Conservation (phyloP, 2,113 vertebrate genomes). For the Sturnus vulgaris region DNA sequence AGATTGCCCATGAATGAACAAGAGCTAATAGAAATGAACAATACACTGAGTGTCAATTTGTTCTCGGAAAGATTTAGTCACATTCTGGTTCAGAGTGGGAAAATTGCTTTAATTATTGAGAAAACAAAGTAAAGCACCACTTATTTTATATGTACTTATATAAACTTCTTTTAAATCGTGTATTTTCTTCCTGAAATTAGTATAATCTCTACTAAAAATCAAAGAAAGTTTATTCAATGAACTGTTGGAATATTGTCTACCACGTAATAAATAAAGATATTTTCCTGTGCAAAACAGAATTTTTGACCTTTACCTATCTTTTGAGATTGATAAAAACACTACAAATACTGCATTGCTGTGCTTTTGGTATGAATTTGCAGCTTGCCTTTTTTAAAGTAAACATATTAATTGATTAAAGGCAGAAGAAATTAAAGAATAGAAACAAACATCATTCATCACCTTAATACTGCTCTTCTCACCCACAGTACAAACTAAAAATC, state of each 20-base stretch:
- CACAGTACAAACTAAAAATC: background rate
- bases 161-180: background rate
- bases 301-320: background rate
- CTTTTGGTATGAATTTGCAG: background rate
- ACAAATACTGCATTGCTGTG: background rate
- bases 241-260: background rate
- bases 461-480: background rate
- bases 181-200: background rate
- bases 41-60: background rate
- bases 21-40: background rate
- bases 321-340: background rate
- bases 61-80: background rate
- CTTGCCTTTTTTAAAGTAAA: background rate
- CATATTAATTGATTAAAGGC: background rate
- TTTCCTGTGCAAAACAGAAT: accelerated
- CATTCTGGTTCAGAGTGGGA: background rate
- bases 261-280: background rate
- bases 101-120: background rate
- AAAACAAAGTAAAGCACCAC: background rate
- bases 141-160: background rate
- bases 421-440: background rate
- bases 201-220: background rate
- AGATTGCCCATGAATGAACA: background rate
- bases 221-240: background rate
- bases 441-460: background rate